Base-by-base conservation (phyloP, 2,888 invertebrate species). In the Linyphia triangularis region DNA sequence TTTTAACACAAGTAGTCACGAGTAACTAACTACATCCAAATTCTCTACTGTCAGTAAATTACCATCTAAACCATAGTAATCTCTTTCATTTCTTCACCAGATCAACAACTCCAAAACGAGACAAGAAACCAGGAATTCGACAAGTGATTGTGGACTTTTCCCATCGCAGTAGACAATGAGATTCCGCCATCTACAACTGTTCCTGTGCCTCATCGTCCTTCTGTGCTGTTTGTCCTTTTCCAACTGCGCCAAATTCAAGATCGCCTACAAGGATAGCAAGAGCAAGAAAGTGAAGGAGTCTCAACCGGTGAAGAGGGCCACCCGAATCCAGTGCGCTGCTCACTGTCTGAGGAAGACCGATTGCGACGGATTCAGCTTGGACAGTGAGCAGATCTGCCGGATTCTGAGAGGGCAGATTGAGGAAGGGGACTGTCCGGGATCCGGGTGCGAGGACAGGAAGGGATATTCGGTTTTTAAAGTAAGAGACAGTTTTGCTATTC, bases 361-460 rank as follows among this genome's bases (percentile, higher is more conserved):
- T 5, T 86, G 85, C 7, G 65, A 86, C 26, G 85, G 85, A 3
- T 86, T 86, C 85, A 86, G 79, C 19, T 28, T 86, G 28, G 85
- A 86, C 26, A 70, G 61, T 19, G 30, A 19, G 4, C 40, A 37
- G 30, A 79, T 57, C 10, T 86, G 85, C 65, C 33, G 85, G 22
- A 65, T 79, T 9, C 26, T 86, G 6, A 79, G 65, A 26, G 79
- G 79, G 3, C 1, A 57, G 7, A 79, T 86, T 6, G 28, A 57
- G 30, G 73, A 86, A 33, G 65, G 33, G 13, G 72, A 43, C 10
- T 86, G 85, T 24, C 85, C 85, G 1, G 73, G 85, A 22, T 28
- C n/a, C 1, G 85, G 22, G 0, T 86, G 85, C 26, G 24, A 28
- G 5, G 28, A 79, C 3, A 65, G 37, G 22, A 57, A 86, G 10